Evolutionary conservation across 2,797 vertebrate species (phyloP).

Genomic region (Limnodromus scolopaceus): DNA sequence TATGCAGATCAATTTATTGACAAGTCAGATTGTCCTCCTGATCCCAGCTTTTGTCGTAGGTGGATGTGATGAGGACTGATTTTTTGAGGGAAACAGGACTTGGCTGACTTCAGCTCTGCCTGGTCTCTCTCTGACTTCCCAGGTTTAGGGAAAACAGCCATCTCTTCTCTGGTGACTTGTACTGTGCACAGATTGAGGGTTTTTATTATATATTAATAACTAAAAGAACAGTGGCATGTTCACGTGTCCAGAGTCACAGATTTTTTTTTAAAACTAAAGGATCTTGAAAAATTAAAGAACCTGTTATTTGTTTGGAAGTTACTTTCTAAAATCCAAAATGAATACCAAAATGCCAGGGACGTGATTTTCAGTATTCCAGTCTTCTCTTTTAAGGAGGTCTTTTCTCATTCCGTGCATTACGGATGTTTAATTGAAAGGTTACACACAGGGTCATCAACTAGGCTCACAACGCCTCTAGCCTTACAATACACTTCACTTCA

Average conservation of each 20-base stretch:
- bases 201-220: neutral
- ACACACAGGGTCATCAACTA: constrained; percentile 83
- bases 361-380: neutral
- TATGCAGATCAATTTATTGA: neutral
- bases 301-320: neutral
- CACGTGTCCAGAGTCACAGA: neutral
- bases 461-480: constrained; percentile 82
- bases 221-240: neutral
- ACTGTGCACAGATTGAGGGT: neutral
- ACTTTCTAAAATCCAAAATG: neutral
- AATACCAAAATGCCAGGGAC: neutral
- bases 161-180: neutral
- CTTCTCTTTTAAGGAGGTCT: neutral
- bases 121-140: neutral
- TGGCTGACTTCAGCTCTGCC: neutral
- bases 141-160: neutral
- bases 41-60: neutral
- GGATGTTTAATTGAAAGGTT: constrained; percentile 80
- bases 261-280: neutral
- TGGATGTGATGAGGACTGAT: neutral
- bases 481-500: constrained; percentile 84
- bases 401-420: constrained; percentile 29
- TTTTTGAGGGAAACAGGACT: neutral
- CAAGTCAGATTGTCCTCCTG: neutral
- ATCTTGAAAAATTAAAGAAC: neutral